Evolutionary conservation across 2,888 invertebrate species (phyloP), one percentile per base, ranked within the genome.

Genomic region (Drosophila multiciliata): DNA sequence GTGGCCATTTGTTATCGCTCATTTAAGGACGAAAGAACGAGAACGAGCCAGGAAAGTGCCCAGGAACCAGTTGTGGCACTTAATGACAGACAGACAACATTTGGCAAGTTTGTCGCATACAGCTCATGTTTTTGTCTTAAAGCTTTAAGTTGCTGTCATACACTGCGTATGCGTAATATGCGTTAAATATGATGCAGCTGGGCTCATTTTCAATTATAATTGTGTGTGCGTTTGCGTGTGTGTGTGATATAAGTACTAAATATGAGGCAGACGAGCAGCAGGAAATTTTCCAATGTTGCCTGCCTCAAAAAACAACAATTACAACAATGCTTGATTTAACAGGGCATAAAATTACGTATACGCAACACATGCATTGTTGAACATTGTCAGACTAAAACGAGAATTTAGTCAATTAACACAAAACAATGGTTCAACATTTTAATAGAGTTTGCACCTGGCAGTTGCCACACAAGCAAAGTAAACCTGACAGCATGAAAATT

Each of bases 1-100:
- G 88, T 52, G 68, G 75, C 73, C 75, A 85, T 89, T 82, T 81
- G 74, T 87, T 89, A 78, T 78, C 63, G 60, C 81, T 89, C 85
- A 89, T 86, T 89, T 82, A 52, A 29, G 61, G 32, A 48, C 23
- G 45, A 38, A 59, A 58, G 33, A 38, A 55, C 12, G 42, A 40
- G 36, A 33, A 58, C 35, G 26, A 26, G 48, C 2, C 29, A 29
- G 26, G 49, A 1, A 49, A 38, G 45, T 23, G 45, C 4, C 54
- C 38, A n/a, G 15, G 23, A 45, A 55, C 26, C 42, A 62, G 42
- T 26, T 26, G 15, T 53, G 80, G 69, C 70, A 73, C 70, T 80
- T 84, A 89, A 84, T 80, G 77, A 60, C 87, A 88, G 77, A 58
- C 89, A 88, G 72, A 69, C 64, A 48, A 38, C 59, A 63, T 60